These are phyloP conservation scores for Drosophila repletoides DNA, from an alignment of 1,140 invertebrate species.

Conservation along the genomic window DNA sequence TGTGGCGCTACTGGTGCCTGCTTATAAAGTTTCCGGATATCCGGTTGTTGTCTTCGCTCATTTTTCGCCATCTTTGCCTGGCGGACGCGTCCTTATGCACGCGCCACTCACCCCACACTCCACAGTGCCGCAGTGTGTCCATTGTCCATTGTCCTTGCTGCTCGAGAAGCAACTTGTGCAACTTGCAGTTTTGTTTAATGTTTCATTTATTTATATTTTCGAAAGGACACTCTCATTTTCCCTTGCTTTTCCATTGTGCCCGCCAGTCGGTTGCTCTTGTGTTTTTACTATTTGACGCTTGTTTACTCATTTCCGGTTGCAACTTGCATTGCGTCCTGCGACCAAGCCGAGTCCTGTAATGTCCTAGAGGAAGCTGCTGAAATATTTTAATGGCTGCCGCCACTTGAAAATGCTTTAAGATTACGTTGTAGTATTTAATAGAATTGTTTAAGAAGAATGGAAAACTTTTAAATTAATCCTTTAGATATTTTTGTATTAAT, in stretches of 20 bases:
- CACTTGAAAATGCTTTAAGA: no score
- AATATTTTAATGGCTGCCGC: conserved; percentile 25
- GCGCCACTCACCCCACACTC: conserved; percentile 3
- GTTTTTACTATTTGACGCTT: conserved; percentile 80
- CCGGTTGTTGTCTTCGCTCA: conserved; percentile 80
- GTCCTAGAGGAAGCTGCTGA: no score
- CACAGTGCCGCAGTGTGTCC: background rate
- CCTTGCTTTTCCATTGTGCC: conserved; percentile 34
- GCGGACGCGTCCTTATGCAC: conserved; percentile 35
- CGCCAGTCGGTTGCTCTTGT: conserved; percentile 39
- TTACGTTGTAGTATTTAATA: no score
- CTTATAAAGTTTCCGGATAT: conserved; percentile 80
- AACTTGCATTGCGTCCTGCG: conserved; percentile 48
- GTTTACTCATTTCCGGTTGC: conserved; percentile 78
- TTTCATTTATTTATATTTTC: conserved; percentile 66
- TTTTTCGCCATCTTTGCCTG: conserved; percentile 64
- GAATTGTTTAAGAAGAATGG: no score
- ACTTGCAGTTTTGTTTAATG: conserved; percentile 66
- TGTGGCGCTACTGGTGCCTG: conserved; percentile 43
- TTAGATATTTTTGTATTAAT: no score
- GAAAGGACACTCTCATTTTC: conserved; percentile 11
- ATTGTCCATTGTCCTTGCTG: conserved; percentile 25
- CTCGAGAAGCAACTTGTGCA: background rate
- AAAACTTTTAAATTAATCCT: no score
- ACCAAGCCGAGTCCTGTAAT: no score